Conservation (phyloP, 2,888 invertebrate genomes). For the Ichneumoninae sp. region DNA sequence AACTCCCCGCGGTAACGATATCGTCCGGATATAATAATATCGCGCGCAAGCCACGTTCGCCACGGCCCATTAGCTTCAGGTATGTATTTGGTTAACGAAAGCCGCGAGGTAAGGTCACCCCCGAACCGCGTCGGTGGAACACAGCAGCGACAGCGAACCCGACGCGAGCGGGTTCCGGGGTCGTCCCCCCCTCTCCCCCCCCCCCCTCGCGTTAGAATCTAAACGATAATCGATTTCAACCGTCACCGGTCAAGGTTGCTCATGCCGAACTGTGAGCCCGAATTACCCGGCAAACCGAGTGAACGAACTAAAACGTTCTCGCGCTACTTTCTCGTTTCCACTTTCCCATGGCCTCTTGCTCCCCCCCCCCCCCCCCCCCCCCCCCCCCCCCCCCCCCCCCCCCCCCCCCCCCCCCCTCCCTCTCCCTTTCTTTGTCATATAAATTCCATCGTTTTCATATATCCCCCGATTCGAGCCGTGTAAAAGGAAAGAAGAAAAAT, state of each 20-base stretch:
- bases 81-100: slow-evolving; percentile 49
- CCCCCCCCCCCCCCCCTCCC: background rate
- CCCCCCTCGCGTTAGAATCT: slow-evolving; percentile 59
- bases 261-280: slow-evolving; percentile 65
- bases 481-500: slow-evolving; percentile 30
- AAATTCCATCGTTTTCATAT: slow-evolving; percentile 42
- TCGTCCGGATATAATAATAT: background rate
- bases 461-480: slow-evolving; percentile 5
- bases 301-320: slow-evolving; percentile 55
- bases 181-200: slow-evolving; percentile 65
- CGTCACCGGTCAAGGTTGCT: slow-evolving; percentile 70
- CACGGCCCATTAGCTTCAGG: slow-evolving; percentile 58
- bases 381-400: slow-evolving; percentile 14
- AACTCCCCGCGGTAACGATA: background rate
- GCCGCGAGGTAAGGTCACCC: slow-evolving; percentile 62
- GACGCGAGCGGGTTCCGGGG: slow-evolving; percentile 45
- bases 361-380: slow-evolving; percentile 9
- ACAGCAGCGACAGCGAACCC: slow-evolving; percentile 20
- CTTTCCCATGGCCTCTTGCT: slow-evolving; percentile 51
- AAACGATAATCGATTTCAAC: slow-evolving; percentile 71
- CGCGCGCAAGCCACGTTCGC: slow-evolving; percentile 41
- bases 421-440: slow-evolving; percentile 30
- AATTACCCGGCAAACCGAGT: slow-evolving; percentile 62
- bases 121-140: slow-evolving; percentile 41
- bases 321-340: slow-evolving; percentile 57